phyloP scores from a whole-genome alignment of 2,888 invertebrate species.

The Scaptomyza polygonia region DNA sequence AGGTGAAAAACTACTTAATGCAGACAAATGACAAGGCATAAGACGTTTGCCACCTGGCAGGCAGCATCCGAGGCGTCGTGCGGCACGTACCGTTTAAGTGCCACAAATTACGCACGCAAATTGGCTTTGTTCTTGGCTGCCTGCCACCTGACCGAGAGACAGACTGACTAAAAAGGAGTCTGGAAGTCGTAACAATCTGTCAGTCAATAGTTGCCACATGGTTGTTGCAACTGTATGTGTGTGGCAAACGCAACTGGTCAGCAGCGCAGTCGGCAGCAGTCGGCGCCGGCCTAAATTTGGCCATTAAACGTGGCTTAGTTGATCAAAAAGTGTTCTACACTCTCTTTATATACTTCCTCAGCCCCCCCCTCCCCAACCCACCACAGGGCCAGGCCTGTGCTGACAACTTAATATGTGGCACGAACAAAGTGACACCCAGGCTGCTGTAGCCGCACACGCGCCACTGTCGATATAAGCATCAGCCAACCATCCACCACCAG shows the following conservation, averaged over 20 bases:
- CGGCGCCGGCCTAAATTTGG: slow-evolving; percentile 19
- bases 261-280: slow-evolving; percentile 10
- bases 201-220: slow-evolving; percentile 49
- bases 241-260: slow-evolving; percentile 49
- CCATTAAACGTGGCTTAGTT: slow-evolving; percentile 75
- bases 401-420: slow-evolving; percentile 78
- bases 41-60: slow-evolving; percentile 57
- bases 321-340: slow-evolving; percentile 41
- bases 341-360: neutral
- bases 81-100: slow-evolving; percentile 73
- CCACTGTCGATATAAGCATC: slow-evolving; percentile 17
- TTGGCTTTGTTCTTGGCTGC: slow-evolving; percentile 69
- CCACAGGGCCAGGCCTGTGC: too few relatives aligned
- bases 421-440: slow-evolving; percentile 70
- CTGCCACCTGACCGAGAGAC: slow-evolving; percentile 11
- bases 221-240: slow-evolving; percentile 7
- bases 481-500: neutral
- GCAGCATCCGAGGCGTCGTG: slow-evolving; percentile 34
- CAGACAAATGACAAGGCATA: slow-evolving; percentile 72
- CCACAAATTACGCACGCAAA: slow-evolving; percentile 80
- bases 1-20: slow-evolving; percentile 51
- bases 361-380: neutral
- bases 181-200: slow-evolving; percentile 1
- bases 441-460: slow-evolving; percentile 18
- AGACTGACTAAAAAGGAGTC: too few relatives aligned